Evolutionary conservation across 2,113 vertebrate genomes (phyloP), one percentile per base, ranked within the genome.

Genomic region (Anhinga anhinga): DNA sequence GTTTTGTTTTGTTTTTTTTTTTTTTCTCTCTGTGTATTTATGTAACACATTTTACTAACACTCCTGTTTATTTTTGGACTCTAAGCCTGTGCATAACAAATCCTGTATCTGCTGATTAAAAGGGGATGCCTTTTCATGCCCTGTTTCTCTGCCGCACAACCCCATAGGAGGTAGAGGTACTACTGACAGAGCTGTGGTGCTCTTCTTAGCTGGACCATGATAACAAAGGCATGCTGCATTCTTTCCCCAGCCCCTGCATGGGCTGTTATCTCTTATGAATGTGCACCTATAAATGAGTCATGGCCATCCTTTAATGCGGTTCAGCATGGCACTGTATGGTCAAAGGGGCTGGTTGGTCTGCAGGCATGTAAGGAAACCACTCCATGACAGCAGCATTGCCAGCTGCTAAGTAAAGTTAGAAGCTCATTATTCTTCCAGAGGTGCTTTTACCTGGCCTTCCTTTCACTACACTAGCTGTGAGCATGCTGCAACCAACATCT

Each of bases 81-180:
- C 13, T 50, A 40, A 88, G 7, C 29, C 52, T 8, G 7, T 21
- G 29, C 15, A 17, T 69, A 69, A 70, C 21, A 77, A 92, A 62
- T 36, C 32, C 45, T 45, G 0, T 10, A 42, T 34, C 32, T 23
- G 7, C 45, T 81, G 32, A 70, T 66, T 44, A 13, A 62, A 89
- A 67, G 21, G 12, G 38, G 50, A 45, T 58, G 17, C 22, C 9
- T 82, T 73, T 77, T 56, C 42, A 34, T 8, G 42, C 8, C n/a
- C 36, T 15, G 4, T 79, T 67, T 59, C 44, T 71, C 13, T 50
- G 29, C n/a, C 9, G 1, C 34, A 26, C 40, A 42, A 17, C 8
- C 8, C n/a, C 0, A 0, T 13, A 20, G 30, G 38, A 86, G 15
- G 32, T 3, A 16, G 29, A 79, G 19, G 17, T 26, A n/a, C 73